These are phyloP conservation scores for Pherbina coryleti DNA, from an alignment of 2,888 invertebrate species.

Conservation along the genomic window DNA sequence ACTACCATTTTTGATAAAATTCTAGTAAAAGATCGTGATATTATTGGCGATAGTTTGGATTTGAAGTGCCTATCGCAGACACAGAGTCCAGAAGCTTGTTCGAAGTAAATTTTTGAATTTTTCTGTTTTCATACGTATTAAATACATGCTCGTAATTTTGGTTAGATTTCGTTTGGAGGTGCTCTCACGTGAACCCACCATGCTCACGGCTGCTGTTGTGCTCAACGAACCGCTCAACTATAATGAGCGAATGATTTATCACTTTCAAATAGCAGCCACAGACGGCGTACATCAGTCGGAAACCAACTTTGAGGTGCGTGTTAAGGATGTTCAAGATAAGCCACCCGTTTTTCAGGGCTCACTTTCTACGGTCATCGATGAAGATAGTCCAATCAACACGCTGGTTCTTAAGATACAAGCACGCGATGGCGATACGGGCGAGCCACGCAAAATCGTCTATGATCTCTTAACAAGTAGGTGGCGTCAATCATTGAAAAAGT, in stretches of 20 bases:
- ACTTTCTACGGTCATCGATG: constrained; percentile 81
- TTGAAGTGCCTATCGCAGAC: constrained; percentile 74
- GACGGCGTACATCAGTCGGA: constrained; percentile 83
- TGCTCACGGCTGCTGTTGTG: constrained; percentile 80
- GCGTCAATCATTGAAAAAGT: not conserved
- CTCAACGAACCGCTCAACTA: constrained; percentile 81
- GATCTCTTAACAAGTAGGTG: constrained; percentile 83
- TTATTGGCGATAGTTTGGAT: constrained; percentile 84
- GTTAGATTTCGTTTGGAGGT: constrained; percentile 64
- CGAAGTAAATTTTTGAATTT: constrained; percentile 56
- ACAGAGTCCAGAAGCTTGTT: constrained; percentile 68
- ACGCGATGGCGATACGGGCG: constrained; percentile 86
- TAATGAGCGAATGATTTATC: constrained; percentile 81
- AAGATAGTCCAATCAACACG: constrained; percentile 87
- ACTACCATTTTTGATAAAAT: constrained; percentile 81
- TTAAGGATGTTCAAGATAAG: constrained; percentile 88
- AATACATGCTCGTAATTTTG: not conserved
- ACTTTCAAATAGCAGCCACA: constrained; percentile 81
- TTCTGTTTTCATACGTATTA: not conserved
- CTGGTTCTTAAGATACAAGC: constrained; percentile 84
- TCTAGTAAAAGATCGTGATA: constrained; percentile 82
- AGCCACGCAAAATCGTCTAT: constrained; percentile 82
- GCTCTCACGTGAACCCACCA: constrained; percentile 72
- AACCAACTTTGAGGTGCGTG: constrained; percentile 81
- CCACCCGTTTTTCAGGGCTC: constrained; percentile 88